Evolutionary conservation across 1,140 invertebrate species (phyloP).

Genomic region (Pseudomyrmex dendroicus): DNA sequence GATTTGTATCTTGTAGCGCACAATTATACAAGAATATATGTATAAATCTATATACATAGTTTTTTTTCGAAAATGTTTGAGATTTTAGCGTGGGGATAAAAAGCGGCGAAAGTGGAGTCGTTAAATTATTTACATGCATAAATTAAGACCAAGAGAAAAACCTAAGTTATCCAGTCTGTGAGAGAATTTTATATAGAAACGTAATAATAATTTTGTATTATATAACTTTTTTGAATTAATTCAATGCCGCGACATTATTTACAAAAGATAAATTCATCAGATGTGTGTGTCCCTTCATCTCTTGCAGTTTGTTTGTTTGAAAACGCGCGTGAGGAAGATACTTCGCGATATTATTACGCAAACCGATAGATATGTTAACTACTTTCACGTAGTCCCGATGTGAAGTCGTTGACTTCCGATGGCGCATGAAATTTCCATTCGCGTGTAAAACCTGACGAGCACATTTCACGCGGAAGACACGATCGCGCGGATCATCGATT

Average conservation of each 20-base stretch:
- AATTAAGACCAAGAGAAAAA: constrained; percentile 9
- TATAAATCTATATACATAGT: background rate
- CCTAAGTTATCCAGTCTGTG: background rate
- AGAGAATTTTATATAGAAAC: background rate
- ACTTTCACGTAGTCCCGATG: constrained; percentile 46
- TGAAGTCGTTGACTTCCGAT: constrained; percentile 29
- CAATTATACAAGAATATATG: background rate
- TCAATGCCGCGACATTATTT: background rate
- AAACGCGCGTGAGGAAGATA: constrained; percentile 13
- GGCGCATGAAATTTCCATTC: constrained; percentile 20
- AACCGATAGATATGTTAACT: constrained; percentile 56
- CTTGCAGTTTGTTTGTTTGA: background rate
- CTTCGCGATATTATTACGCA: constrained; percentile 43
- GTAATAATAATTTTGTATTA: constrained; percentile 4
- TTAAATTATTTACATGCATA: constrained; percentile 16
- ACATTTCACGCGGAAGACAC: background rate
- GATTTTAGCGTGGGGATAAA: background rate
- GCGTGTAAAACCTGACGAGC: background rate
- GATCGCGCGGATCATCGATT: constrained; percentile 30
- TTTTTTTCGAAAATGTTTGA: background rate
- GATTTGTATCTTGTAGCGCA: too few relatives aligned
- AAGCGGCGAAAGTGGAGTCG: constrained; percentile 23
- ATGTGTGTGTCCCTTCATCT: too few relatives aligned
- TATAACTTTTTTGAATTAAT: constrained; percentile 14
- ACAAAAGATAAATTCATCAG: background rate